A percentile compares a stretch with the other conserved stretches of the same genome.
phyloP scores from a whole-genome alignment of 2,113 vertebrate genomes.

The Syrrhaptes paradoxus region DNA sequence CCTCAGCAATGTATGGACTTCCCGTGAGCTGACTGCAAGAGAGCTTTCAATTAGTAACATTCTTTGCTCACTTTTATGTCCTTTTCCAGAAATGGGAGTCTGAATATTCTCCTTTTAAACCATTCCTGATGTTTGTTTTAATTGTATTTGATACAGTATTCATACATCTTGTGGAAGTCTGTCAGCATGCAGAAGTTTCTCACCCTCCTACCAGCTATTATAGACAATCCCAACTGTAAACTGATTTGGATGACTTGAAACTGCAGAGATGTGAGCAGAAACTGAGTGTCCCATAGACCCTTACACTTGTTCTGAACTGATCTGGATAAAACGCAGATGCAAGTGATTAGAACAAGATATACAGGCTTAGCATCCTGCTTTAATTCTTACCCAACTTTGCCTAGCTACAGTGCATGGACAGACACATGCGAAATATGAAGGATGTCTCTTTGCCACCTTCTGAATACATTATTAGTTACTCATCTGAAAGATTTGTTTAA shows the following conservation, averaged over 20 bases:
- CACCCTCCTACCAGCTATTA: neutral
- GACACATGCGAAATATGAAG: neutral
- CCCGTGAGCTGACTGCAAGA: neutral
- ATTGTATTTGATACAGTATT: neutral
- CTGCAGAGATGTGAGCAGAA: neutral
- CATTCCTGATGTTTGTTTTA: neutral
- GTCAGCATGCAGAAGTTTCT: neutral
- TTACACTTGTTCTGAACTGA: neutral
- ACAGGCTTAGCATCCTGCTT: neutral
- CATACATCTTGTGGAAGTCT: neutral
- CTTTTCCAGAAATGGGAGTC: neutral
- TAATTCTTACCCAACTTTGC: neutral
- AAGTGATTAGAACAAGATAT: neutral
- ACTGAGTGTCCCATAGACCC: neutral
- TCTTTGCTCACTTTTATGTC: neutral
- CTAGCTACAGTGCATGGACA: neutral
- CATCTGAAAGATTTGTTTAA: neutral
- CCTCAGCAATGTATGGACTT: neutral
- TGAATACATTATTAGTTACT: slow-evolving; percentile 3
- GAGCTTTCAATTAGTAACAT: neutral
- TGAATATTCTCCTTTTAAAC: neutral
- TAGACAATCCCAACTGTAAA: neutral
- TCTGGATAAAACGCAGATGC: neutral
- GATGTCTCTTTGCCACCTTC: neutral
- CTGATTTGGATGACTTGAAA: neutral